phyloP scores from a whole-genome alignment of 2,888 invertebrate genomes.

The Globia sparganii region DNA sequence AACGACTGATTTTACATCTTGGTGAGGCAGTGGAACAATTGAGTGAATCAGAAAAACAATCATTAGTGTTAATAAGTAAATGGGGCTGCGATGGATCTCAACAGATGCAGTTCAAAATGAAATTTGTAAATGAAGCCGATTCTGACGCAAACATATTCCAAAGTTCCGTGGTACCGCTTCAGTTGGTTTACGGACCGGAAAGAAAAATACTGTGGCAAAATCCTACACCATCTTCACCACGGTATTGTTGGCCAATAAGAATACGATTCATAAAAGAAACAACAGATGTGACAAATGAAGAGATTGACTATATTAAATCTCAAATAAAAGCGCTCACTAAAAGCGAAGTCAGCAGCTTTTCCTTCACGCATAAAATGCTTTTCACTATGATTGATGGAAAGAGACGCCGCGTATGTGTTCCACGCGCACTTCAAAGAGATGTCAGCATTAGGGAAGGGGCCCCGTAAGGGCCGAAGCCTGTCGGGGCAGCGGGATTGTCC shows the following conservation, averaged over 20 bases:
- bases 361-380: slow-evolving; percentile 29
- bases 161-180: neutral
- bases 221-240: too few species aligned
- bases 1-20: slow-evolving; percentile 32
- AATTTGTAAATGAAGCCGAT: slow-evolving; percentile 24
- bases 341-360: slow-evolving; percentile 11
- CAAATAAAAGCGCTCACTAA: too few species aligned
- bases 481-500: too few species aligned
- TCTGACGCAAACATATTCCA: slow-evolving; percentile 1
- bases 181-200: neutral
- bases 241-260: too few species aligned
- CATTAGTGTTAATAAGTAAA: slow-evolving; percentile 20
- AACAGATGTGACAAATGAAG: too few species aligned
- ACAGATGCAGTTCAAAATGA: slow-evolving; percentile 20
- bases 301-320: too few species aligned
- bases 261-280: too few species aligned
- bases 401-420: too few species aligned
- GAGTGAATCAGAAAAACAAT: slow-evolving; percentile 30
- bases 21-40: slow-evolving; percentile 16
- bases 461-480: too few species aligned
- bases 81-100: slow-evolving; percentile 44
- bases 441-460: too few species aligned
- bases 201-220: too few species aligned
- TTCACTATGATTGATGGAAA: slow-evolving; percentile 31
- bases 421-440: too few species aligned